Base-by-base conservation (phyloP, 2,113 vertebrate genomes). In the Aphelocoma coerulescens region DNA sequence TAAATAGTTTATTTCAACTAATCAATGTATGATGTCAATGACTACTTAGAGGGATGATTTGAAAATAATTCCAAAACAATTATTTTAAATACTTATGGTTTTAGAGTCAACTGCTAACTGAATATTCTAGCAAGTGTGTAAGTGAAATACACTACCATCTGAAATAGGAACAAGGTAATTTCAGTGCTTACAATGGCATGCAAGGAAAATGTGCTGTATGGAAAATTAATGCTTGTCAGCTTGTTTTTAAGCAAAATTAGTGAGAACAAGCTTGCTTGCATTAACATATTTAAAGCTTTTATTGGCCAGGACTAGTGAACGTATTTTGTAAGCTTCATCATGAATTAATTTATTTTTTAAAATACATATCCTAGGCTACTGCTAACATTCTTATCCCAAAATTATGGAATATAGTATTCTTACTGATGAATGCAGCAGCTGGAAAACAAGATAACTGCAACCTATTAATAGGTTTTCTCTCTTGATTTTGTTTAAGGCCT, bases 1-100 rank as follows among this genome's bases (percentile, higher is more conserved):
- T 72, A 72, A 95, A 85, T 37, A 82, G 66, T 87, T 94, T 89
- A 86, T 65, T 93, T 82, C 71, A 92, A 80, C 68, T 81, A 8
- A 91, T 72, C 87, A 78, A 48, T 89, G 52, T 28, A 49, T 3
- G 73, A 72, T 55, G 81, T 63, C 69, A 71, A 85, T 75, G 41
- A 73, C 69, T 87, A 18, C 69, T 65, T 33, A 62, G 27, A 78
- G 16, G 16, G 13, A 58, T 68, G 27, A 77, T 52, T 11, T 81
- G 55, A 74, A 82, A 89, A 79, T 32, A 75, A 67, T 46, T 63
- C 32, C 54, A 61, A 73, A 82, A 76, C 58, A 69, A 73, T 58
- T 44, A 3, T 62, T 89, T 76, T n/a, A 85, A 92, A 75, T 48
- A 57, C 17, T 57, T 20, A 11, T 0, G 74, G 37, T 23, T 44